Evolutionary conservation across 2,888 invertebrate species (phyloP).

Genomic region (Caenorhabditis sp.): DNA sequence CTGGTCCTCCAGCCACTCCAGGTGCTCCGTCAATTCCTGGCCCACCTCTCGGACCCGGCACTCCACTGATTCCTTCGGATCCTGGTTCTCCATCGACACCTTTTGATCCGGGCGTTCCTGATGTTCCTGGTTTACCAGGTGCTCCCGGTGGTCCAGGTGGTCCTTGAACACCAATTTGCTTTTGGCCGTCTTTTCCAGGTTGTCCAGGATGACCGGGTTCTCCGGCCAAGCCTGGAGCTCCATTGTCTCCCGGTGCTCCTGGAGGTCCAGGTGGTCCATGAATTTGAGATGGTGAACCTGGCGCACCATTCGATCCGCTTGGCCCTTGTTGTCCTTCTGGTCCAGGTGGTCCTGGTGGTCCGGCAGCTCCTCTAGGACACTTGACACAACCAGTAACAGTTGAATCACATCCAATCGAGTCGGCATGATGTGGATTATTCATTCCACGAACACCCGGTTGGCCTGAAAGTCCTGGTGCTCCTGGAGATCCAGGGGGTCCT

Average conservation of each 20-base stretch:
- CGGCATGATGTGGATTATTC: constrained; percentile 31
- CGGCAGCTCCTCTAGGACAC: constrained; percentile 46
- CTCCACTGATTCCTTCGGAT: constrained; percentile 35
- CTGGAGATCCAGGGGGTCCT: constrained; percentile 53
- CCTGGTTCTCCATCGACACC: constrained; percentile 37
- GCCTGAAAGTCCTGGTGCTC: constrained; percentile 50
- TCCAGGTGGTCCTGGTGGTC: constrained; percentile 41
- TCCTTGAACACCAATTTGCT: constrained; percentile 35
- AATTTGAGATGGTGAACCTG: constrained; percentile 19
- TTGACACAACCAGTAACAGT: constrained; percentile 39
- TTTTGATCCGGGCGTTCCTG: constrained; percentile 29
- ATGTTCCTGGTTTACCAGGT: constrained; percentile 26
- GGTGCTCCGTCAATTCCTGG: constrained; percentile 32
- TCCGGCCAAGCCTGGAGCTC: constrained; percentile 36
- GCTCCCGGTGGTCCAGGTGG: constrained; percentile 36
- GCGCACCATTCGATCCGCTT: constrained; percentile 18
- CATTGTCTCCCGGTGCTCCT: constrained; percentile 39
- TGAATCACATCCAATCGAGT: constrained; percentile 17
- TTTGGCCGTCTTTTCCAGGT: constrained; percentile 41
- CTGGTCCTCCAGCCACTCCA: constrained; percentile 24
- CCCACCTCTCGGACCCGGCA: constrained; percentile 34
- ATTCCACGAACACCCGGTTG: constrained; percentile 45
- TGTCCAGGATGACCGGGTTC: constrained; percentile 27
- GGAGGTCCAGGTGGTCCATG: constrained; percentile 30
- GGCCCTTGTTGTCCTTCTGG: constrained; percentile 31